Evolutionary conservation across 1,140 invertebrate genomes (phyloP), one percentile per base, ranked within the genome.

Genomic region (Drosophila nannoptera): DNA sequence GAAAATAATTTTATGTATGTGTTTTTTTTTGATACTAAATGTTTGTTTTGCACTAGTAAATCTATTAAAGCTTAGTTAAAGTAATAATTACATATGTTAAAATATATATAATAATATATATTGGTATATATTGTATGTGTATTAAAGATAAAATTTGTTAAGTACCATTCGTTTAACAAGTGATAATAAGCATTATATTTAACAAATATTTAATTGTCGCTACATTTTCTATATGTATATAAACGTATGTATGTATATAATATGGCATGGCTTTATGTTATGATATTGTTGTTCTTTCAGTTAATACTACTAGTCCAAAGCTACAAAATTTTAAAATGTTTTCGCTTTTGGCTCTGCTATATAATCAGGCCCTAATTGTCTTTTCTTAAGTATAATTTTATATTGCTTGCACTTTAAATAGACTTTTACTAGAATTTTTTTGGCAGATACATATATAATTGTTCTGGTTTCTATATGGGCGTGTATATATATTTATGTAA

Each of bases 51-150:
- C 81, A 81, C 81, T 84, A 70, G 35, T 66, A 53, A 84, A 81
- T 77, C 81, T 84, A 84, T 84, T 84, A 84, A 84, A 86, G 81
- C 81, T 84, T 86, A 84, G 77, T 67, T 74, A 84, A 86, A 75
- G 74, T 71, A 68, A 22, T 22, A 22, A 81, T 81, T 68, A 63
- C 31, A 49, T 63, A 61, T 43, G 40, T 58, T 22, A n/a, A 9
- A 65, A 54, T 65, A 66, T 69, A 40, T 64, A n/a, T 40, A 22
- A 3, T 40, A n/a, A 36, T 40, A 40, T 63, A 29, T 63, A 32
- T 50, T 63, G 22, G 22, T 22, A 22, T 82, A 43, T 67, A 42
- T 69, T 77, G 42, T 78, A 78, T 59, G 66, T 69, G 70, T 81
- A 82, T 77, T 86, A 84, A 84, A 84, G 77, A 86, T 84, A 84